Base-by-base conservation (phyloP, 2,113 vertebrate genomes). In the Passer montanus region DNA sequence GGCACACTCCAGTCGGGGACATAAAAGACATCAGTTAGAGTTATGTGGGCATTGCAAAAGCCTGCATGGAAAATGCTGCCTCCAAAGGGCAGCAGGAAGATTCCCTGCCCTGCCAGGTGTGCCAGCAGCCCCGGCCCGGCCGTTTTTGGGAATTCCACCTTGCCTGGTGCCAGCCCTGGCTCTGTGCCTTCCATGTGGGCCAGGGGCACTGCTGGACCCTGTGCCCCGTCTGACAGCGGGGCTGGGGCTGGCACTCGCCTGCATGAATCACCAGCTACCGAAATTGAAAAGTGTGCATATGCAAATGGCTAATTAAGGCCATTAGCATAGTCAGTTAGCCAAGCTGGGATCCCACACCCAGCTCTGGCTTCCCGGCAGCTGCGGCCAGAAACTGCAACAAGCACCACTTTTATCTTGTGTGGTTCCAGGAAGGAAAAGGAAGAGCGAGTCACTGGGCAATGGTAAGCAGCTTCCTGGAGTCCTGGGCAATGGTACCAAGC, bases 261-360 rank as follows among this genome's bases (percentile, higher is more conserved):
- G 47, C 64, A 1, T 82, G 90, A 96, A n/a, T 95, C 92, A 89
- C 88, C 83, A 14, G 3, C 39, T 30, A 1, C 85, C 12, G 88
- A 46, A 28, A 87, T 43, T 7, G 43, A 89, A 12, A 66, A 94
- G 64, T 58, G 84, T 87, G 93, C 93, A 96, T 93, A 94, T 96
- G 95, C 90, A 97, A 94, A 96, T 94, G 56, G 43, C 7, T 84
- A 30, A 95, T 94, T 95, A 93, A 64, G 10, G 8, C 1, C 33
- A 96, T 96, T 92, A 96, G 56, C 95, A 96, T 81, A 93, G 92
- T 39, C 93, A 88, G 92, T 95, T 95, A 92, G 55, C 90, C 93
- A 52, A 67, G 92, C 79, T 96, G 87, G 43, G 50, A 53, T 30
- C 55, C 87, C 95, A 93, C 96, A 87, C 68, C 88, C 91, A 63